Base-by-base conservation (phyloP, 2,113 vertebrate genomes). In the Strix aluco region DNA sequence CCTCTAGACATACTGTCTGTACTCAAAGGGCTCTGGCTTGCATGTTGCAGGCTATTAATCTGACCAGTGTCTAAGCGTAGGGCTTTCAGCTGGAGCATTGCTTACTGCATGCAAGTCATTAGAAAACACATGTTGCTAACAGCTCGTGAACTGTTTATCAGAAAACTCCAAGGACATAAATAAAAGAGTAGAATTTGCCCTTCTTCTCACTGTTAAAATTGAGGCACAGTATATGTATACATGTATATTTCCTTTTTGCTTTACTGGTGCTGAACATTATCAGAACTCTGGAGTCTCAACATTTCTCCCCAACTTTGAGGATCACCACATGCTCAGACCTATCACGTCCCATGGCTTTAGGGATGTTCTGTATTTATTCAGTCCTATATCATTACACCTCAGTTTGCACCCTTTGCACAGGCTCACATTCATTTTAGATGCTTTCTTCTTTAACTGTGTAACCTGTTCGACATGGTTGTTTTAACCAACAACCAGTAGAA, bases 21-120 rank as follows among this genome's bases (percentile, higher is more conserved):
- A 49, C 91, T 90, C 7, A 27, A 97, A 92, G 77, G 88, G 62
- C 74, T 95, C 94, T 82, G 85, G 90, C 81, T 96, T 92, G 92
- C 34, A 6, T 36, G 29, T 79, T 86, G 62, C 67, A 91, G 57
- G 46, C 86, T 91, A 84, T 93, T 95, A 95, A 96, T 89, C 38
- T 57, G 69, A 92, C 71, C 69, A 73, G 69, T 70, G 79, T 49
- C 67, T 30, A 54, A 72, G 67, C 5, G 3, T 4, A 62, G n/a
- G 46, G 38, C 18, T 79, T 83, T 72, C 90, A 69, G 34, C 52
- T 74, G 88, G 72, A 65, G 51, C 59, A 69, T 86, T 91, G 55
- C 75, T 92, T 69, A 14, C 40, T 74, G 54, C 54, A 20, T 52
- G 36, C 78, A 58, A 52, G 22, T 70, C 47, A 20, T 8, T 36